These are phyloP conservation scores for Gambusia affinis DNA, from an alignment of 2,113 vertebrate species.

Conservation along the genomic window DNA sequence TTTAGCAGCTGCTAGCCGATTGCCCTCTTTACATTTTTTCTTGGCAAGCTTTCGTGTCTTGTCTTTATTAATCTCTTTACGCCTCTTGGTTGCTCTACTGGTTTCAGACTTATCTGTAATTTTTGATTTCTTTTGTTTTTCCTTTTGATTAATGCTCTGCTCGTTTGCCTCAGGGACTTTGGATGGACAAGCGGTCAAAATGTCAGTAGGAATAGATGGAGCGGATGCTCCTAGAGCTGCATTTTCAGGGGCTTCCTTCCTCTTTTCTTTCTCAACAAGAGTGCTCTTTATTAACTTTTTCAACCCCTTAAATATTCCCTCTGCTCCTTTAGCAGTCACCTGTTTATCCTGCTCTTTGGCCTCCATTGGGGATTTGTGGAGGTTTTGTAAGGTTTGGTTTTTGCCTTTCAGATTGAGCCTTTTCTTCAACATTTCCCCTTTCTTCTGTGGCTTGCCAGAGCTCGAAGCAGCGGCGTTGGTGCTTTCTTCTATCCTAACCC, in stretches of 20 bases:
- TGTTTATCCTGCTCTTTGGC: neutral
- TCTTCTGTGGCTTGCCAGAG: constrained; percentile 19
- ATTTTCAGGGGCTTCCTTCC: constrained; percentile 9
- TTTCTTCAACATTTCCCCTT: neutral
- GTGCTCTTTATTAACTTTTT: neutral
- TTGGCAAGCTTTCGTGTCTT: constrained; percentile 6
- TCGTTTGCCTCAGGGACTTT: neutral
- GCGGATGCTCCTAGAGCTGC: constrained; percentile 1
- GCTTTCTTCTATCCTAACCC: neutral
- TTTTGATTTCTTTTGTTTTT: constrained; percentile 11
- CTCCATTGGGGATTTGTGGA: neutral
- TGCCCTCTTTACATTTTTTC: constrained; percentile 15
- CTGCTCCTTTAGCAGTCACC: neutral
- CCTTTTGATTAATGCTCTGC: neutral
- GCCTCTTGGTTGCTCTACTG: constrained; percentile 13
- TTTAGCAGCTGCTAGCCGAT: neutral
- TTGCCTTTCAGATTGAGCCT: constrained; percentile 6
- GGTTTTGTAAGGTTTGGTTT: constrained; percentile 5
- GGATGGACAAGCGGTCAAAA: neutral
- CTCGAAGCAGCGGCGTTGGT: neutral
- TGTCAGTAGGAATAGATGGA: neutral
- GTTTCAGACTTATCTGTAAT: neutral
- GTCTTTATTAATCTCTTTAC: neutral
- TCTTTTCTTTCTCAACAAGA: constrained; percentile 1
- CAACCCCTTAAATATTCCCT: neutral